These are phyloP conservation scores for Ochropleura plecta DNA, from an alignment of 2,888 invertebrate genomes.

Conservation along the genomic window DNA sequence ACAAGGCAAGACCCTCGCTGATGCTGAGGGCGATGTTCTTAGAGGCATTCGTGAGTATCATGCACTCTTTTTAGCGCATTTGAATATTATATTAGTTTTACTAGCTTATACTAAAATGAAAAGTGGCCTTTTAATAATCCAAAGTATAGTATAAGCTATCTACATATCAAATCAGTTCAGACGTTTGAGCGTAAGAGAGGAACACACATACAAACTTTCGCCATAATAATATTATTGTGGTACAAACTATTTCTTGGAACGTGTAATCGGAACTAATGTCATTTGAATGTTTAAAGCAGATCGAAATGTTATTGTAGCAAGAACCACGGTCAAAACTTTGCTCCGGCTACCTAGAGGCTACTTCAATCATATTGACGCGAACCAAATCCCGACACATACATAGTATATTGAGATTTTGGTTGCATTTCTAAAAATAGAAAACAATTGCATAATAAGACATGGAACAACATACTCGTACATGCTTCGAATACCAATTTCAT, in stretches of 20 bases:
- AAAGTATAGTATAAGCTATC: too few species aligned
- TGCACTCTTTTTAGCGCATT: neutral
- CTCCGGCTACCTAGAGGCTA: neutral
- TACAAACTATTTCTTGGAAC: neutral
- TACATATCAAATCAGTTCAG: too few species aligned
- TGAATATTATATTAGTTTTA: neutral
- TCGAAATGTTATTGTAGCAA: neutral
- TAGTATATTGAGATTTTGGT: neutral
- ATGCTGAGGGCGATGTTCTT: conserved; percentile 99
- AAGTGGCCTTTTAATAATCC: too few species aligned
- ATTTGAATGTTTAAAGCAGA: neutral
- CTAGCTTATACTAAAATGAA: too few species aligned
- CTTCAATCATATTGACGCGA: neutral
- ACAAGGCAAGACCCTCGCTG: conserved; percentile 98
- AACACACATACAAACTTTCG: too few species aligned
- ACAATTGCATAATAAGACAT: neutral
- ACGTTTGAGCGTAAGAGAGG: too few species aligned
- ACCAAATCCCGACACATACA: neutral
- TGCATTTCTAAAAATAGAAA: neutral
- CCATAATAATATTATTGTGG: too few species aligned
- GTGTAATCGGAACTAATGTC: neutral
- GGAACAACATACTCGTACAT: neutral
- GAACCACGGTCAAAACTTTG: neutral
- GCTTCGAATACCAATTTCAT: neutral
- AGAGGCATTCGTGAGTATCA: conserved; percentile 97